Percentiles rank a stretch among this genome's conserved stretches.
These are phyloP conservation scores for Drosophila murphyi DNA, from an alignment of 1,140 invertebrate species.

Conservation along the genomic window DNA sequence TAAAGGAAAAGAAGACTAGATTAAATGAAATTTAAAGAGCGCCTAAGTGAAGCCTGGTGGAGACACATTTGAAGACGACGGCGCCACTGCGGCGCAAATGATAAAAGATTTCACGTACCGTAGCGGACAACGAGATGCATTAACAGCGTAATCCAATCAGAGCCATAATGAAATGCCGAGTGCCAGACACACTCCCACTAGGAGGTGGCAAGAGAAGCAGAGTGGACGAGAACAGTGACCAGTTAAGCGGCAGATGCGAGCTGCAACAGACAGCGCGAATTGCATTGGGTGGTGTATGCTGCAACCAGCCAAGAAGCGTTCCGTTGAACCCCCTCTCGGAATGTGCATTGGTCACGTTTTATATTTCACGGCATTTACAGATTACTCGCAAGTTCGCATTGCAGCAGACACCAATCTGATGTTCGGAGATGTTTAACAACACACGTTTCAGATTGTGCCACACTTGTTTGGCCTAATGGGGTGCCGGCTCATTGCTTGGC, in stretches of 20 bases:
- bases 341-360: slow-evolving; percentile 46
- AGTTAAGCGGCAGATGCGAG: slow-evolving; percentile 10
- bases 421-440: slow-evolving; percentile 8
- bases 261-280: slow-evolving; percentile 28
- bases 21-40: background rate
- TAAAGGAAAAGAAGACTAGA: background rate
- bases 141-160: slow-evolving; percentile 53
- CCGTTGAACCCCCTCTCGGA: background rate
- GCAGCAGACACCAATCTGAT: slow-evolving; percentile 15
- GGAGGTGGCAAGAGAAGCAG: background rate
- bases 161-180: slow-evolving; percentile 43
- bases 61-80: background rate
- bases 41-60: background rate
- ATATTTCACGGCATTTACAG: slow-evolving; percentile 49
- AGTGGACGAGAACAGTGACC: background rate
- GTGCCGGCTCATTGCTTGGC: slow-evolving; percentile 16
- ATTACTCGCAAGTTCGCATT: slow-evolving; percentile 39
- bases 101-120: slow-evolving; percentile 17
- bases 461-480: slow-evolving; percentile 30
- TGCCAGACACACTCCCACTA: slow-evolving; percentile 12
- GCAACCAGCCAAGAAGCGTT: background rate
- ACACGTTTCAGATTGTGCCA: slow-evolving; percentile 43
- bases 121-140: slow-evolving; percentile 31
- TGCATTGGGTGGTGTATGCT: slow-evolving; percentile 22
- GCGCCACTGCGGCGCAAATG: background rate